Evolutionary conservation across 2,888 invertebrate genomes (phyloP), one percentile per base, ranked within the genome.

Genomic region (Apotomis betuletana): DNA sequence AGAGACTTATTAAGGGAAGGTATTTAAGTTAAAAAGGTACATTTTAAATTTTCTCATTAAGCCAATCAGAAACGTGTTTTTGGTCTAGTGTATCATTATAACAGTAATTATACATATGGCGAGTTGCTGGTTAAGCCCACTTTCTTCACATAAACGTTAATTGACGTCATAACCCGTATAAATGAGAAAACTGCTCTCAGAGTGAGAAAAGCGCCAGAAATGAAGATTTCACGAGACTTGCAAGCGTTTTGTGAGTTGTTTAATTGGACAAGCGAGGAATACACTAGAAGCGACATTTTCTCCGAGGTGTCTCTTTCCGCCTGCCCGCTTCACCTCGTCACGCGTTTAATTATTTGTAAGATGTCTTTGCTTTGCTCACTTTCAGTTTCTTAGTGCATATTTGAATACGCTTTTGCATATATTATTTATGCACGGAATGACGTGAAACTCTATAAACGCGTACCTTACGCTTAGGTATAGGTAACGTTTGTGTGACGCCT

Each of bases 241-340:
- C 13, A 55, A 70, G 63, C 51, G 70, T 55, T 54, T 36, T 70
- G 61, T 51, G 72, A 74, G 72, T 46, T 58, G 57, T 75, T 72
- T 75, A 77, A 77, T 77, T 76, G 74, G 74, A 74, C 75, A 74
- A 59, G 69, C 63, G 69, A 67, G 74, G 74, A 58, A 70, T 69
- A 44, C 44, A 61, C 27, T 27, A 63, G 69, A 54, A 54, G 72
- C 73, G 75, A 72, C 74, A 74, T 75, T 74, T 74, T 75, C 74
- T 69, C 72, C 61, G 15, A 73, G 64, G 58, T 59, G 61, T 72
- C 68, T 64, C 57, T 74, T 73, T 70, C 74, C 73, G 74, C 73
- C 70, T 69, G 74, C 74, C 62, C 68, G 59, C 70, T 69, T 57
- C 36, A 64, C 49, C 61, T 60, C 62, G 63, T 63, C 69, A 67